These are phyloP conservation scores for Odontocerum albicorne DNA, from an alignment of 2,888 invertebrate species.

Conservation along the genomic window DNA sequence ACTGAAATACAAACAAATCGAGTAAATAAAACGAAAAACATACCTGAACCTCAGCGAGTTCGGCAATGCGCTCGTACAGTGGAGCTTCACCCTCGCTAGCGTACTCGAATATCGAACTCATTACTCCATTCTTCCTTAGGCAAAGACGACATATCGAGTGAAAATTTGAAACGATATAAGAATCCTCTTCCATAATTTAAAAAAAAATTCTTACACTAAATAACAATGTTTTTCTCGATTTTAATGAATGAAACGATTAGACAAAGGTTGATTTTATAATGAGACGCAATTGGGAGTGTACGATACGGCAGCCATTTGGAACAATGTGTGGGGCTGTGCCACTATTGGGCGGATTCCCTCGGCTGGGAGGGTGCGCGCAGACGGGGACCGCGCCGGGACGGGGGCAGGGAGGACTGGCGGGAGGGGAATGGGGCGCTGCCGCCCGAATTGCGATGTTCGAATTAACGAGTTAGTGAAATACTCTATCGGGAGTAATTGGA, in stretches of 20 bases:
- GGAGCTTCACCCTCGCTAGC: constrained; percentile 52
- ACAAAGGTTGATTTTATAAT: not conserved
- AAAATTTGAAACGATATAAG: constrained; percentile 60
- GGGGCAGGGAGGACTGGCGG: not conserved
- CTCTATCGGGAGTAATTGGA: not conserved
- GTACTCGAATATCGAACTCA: constrained; percentile 65
- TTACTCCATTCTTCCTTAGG: constrained; percentile 62
- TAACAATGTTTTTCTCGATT: not conserved
- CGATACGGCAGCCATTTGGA: constrained; percentile 55
- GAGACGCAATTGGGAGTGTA: constrained; percentile 24
- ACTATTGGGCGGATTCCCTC: constrained; percentile 57
- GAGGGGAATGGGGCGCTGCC: not conserved
- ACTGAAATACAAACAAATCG: not conserved
- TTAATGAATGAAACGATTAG: not conserved
- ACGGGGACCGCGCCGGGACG: constrained; percentile 19
- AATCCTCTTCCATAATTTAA: constrained; percentile 47
- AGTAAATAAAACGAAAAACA: no score
- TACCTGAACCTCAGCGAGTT: constrained; percentile 59
- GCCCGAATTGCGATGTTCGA: no score
- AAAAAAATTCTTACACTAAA: not conserved
- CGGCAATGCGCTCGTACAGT: constrained; percentile 57
- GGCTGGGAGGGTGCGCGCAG: constrained; percentile 65
- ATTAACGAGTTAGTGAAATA: not conserved
- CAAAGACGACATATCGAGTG: constrained; percentile 69
- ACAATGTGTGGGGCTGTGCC: constrained; percentile 56